Base-by-base conservation (phyloP, 2,888 invertebrate genomes). In the Reticulitermes lucifugus region DNA sequence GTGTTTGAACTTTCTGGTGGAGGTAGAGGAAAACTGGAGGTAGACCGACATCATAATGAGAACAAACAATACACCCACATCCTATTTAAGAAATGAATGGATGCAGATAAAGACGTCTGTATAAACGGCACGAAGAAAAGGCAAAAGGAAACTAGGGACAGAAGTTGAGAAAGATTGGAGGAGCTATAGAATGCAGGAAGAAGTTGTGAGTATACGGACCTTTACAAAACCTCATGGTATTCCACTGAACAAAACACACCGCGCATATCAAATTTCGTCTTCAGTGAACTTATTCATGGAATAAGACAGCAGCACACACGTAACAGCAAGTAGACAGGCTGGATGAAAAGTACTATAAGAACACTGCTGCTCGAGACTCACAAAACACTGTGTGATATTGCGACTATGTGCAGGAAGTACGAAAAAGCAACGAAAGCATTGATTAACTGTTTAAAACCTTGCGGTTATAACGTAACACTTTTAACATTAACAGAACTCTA, bases 211-310 rank as follows among this genome's bases (percentile, higher is more conserved):
- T 25, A 70, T 6, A 25, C n/a, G 70, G 70, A 29, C 70, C 25
- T 25, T 70, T 35, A 73, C 41, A 41, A 73, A 73, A 73, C 73
- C 41, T 21, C 73, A 41, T 21, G 73, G 21, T 73, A 41, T 73
- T 22, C 84, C 35, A 84, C 65, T 84, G 46, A 84, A 65, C 59
- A 84, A 79, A 79, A 43, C 46, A 79, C 79, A 35, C 84, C 12
- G 79, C 79, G 79, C 84, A 70, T 79, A 84, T 84, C 79, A 79
- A 84, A 79, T 75, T 73, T 77, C 77, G 75, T 77, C 83, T 84
- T 84, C 84, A 84, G 59, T 18, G 25, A 73, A 73, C 71, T 73
- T 83, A 73, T 73, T 83, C 83, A 43, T 22, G 75, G 73, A n/a
- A 60, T 14, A n/a, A n/a, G 25, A n/a, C 65, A 65, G n/a, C n/a